Conservation (phyloP, 2,797 vertebrate species). For the Karalla daura region DNA sequence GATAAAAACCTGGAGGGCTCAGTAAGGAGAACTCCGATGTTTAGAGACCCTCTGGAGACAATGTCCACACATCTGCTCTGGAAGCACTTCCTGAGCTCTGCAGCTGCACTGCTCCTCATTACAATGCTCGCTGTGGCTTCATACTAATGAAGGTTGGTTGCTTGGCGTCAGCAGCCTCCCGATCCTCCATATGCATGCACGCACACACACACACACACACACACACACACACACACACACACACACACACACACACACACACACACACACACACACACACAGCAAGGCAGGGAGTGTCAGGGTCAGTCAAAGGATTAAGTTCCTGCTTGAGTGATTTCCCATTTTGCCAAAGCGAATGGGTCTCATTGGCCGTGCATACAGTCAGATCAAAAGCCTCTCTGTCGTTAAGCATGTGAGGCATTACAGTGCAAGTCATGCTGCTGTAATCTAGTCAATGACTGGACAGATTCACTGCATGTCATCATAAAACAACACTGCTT, state of each 20-base stretch:
- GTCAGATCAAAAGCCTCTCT: slow-evolving; percentile 45
- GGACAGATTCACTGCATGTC: slow-evolving; percentile 11
- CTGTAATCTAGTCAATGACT: slow-evolving; percentile 20
- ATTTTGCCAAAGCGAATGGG: slow-evolving; percentile 43
- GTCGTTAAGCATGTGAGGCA: slow-evolving; percentile 22
- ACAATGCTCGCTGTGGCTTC: slow-evolving; percentile 2
- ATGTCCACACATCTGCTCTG: neutral
- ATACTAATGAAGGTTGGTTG: slow-evolving; percentile 41
- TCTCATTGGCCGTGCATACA: slow-evolving; percentile 27
- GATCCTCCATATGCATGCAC: too few species aligned
- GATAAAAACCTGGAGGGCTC: neutral
- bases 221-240: too few species aligned
- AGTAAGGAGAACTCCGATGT: neutral
- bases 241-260: too few species aligned
- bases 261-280: too few species aligned
- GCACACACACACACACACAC: too few species aligned
- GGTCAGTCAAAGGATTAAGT: slow-evolving; percentile 38
- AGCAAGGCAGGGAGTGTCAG: slow-evolving; percentile 23
- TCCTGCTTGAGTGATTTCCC: slow-evolving; percentile 45
- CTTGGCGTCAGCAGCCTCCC: slow-evolving; percentile 19
- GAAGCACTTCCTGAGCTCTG: neutral
- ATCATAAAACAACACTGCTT: slow-evolving; percentile 5
- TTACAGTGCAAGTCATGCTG: slow-evolving; percentile 27
- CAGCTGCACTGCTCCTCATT: slow-evolving; percentile 30
- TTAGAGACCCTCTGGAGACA: neutral